Conservation (phyloP, 2,888 invertebrate species). For the Melieria omissa region DNA sequence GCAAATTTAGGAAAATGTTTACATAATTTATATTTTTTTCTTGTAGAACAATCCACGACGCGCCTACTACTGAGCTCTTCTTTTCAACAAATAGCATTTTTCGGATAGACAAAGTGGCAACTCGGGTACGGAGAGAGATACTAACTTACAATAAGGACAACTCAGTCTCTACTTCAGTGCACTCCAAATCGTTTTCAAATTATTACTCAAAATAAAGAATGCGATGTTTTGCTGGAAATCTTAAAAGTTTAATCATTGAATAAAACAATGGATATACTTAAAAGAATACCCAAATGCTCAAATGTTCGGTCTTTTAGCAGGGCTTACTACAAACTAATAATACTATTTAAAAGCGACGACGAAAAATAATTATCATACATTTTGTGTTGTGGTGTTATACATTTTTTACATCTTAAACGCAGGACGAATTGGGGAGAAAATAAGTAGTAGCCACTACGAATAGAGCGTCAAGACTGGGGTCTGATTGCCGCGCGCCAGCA, state of each 20-base stretch:
- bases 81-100: neutral
- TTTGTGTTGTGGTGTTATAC: neutral
- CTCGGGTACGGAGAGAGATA: neutral
- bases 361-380: slow-evolving; percentile 14
- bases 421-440: too few species aligned
- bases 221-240: neutral
- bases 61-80: slow-evolving; percentile 79
- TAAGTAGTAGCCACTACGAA: slow-evolving; percentile 70
- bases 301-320: too few species aligned
- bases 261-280: neutral
- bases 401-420: neutral
- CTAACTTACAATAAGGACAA: too few species aligned
- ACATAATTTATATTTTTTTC: slow-evolving; percentile 44
- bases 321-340: slow-evolving; percentile 30
- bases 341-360: slow-evolving; percentile 10
- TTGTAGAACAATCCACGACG: slow-evolving; percentile 86
- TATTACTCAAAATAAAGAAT: too few species aligned
- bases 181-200: too few species aligned
- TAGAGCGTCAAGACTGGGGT: slow-evolving; percentile 90
- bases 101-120: slow-evolving; percentile 4
- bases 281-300: too few species aligned
- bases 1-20: too few species aligned
- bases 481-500: slow-evolving; percentile 88
- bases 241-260: slow-evolving; percentile 1
- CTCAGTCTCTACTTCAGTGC: too few species aligned